phyloP scores from a whole-genome alignment of 2,113 vertebrate genomes.

The Scartelaos histophorus region DNA sequence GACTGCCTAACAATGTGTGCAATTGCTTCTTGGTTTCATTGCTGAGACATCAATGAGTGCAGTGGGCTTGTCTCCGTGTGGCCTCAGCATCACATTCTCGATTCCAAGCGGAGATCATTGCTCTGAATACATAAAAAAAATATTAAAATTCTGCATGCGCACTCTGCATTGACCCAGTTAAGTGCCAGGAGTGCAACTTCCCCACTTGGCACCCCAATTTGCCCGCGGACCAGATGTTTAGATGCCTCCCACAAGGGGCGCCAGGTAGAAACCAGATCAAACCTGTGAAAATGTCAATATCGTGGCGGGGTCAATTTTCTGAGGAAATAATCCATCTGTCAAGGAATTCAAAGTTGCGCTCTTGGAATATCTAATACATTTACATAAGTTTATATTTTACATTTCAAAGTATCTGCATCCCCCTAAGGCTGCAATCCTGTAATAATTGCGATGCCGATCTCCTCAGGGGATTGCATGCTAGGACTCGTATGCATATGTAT shows the following conservation, averaged over 20 bases:
- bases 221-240: slow-evolving; percentile 59
- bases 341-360: slow-evolving; percentile 44
- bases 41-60: background rate
- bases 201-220: slow-evolving; percentile 55
- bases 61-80: background rate
- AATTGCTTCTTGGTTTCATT: background rate
- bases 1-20: background rate
- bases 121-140: slow-evolving; percentile 8
- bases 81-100: slow-evolving; percentile 12
- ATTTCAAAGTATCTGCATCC: slow-evolving; percentile 48
- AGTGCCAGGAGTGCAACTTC: slow-evolving; percentile 26
- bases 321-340: slow-evolving; percentile 58
- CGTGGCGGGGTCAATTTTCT: slow-evolving; percentile 23
- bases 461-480: slow-evolving; percentile 16
- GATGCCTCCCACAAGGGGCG: slow-evolving; percentile 30
- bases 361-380: slow-evolving; percentile 36
- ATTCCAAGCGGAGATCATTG: slow-evolving; percentile 16
- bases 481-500: slow-evolving; percentile 52
- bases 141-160: slow-evolving; percentile 31
- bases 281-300: slow-evolving; percentile 46
- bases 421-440: slow-evolving; percentile 34
- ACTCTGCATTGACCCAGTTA: slow-evolving; percentile 48
- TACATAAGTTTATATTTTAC: slow-evolving; percentile 43
- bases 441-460: slow-evolving; percentile 34
- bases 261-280: slow-evolving; percentile 55